Evolutionary conservation across 2,888 invertebrate genomes (phyloP), one percentile per base, ranked within the genome.

Genomic region (Dascillus cervinus): DNA sequence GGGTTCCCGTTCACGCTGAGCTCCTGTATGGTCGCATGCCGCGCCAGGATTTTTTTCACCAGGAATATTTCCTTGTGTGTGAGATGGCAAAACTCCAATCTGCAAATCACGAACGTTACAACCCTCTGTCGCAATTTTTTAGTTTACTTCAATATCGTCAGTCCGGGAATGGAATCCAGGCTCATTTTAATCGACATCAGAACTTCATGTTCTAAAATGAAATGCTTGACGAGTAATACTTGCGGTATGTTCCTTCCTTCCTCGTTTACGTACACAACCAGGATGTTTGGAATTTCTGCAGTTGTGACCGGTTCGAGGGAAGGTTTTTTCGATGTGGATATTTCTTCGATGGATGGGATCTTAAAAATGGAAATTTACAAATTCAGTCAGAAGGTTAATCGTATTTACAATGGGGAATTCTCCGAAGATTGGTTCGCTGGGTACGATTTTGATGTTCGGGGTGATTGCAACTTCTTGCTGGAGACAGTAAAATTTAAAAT

Each of bases 1-100:
- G 58, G 57, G 47, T 64, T 65, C 26, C 56, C 55, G 29, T 60
- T 55, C n/a, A 64, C 32, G 38, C 56, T 58, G 12, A 64, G 26
- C 13, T 59, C 55, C n/a, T 30, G 44, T 26, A 63, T 40, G 20
- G 49, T 52, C 11, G 40, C 36, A 11, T 51, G 42, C 27, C 44
- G 37, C 12, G 27, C 38, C 1, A 60, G 26, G 27, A 60, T 51
- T 4, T 43, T 41, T 12, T 50, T 50, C 20, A 63, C 46, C 26
- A 48, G 47, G 33, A 43, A 34, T 14, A 63, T 33, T 14, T 60
- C 57, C n/a, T 46, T 46, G 3, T 54, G 41, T 5, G 49, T 49
- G 41, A 64, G 47, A 3, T 42, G 34, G 38, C 63, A 62, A 41
- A 53, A 50, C 41, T 56, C 53, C 12, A 64, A 47, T 40, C 63